Evolutionary conservation across 1,140 invertebrate genomes (phyloP), one percentile per base, ranked within the genome.

Genomic region (Tetragonula clypearis): DNA sequence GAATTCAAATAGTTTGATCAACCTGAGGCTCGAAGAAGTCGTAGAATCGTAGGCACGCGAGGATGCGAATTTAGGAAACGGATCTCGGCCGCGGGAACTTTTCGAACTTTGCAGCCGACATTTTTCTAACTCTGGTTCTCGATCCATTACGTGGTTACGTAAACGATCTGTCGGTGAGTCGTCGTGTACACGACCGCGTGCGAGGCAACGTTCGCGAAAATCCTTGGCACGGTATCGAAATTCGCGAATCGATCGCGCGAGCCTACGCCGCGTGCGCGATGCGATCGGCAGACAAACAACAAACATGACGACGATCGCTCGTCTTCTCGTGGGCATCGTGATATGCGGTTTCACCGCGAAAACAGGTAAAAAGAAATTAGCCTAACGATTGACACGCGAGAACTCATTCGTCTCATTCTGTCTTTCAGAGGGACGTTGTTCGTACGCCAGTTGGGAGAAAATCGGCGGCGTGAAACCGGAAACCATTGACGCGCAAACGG

Each of bases 381-480:
- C 58, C 5, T 30, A 26, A 66, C n/a, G 17, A 8, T 30, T 8
- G n/a, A 1, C 5, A 30, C 15, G 26, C 2, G 30, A 19, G n/a
- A 14, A 56, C 62, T 53, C 58, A 1, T 62, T 60, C 15, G 26
- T 53, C 21, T 62, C 21, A n/a, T n/a, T 69, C 6, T 4, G 35
- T 35, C 1, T 35, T 4, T 35, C 83, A 92, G 92, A 82, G 84
- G 66, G 60, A 30, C 78, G 68, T 14, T 93, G 92, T 75, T 68
- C 58, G 21, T 81, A 92, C 56, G 84, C 53, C 5, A 91, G 88
- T 58, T 94, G 93, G 93, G 93, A 94, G 79, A 94, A 94, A 82
- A 87, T 94, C 26, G 72, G 60, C 12, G 92, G 92, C 23, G 90
- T 92, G 79, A 93, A 85, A 53, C 93, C 93, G 26, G 93, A 93